Percentiles rank a stretch among this genome's conserved stretches.
These are phyloP conservation scores for Aselliscus stoliczkanus DNA, from an alignment of 2,797 vertebrate genomes.

Conservation along the genomic window DNA sequence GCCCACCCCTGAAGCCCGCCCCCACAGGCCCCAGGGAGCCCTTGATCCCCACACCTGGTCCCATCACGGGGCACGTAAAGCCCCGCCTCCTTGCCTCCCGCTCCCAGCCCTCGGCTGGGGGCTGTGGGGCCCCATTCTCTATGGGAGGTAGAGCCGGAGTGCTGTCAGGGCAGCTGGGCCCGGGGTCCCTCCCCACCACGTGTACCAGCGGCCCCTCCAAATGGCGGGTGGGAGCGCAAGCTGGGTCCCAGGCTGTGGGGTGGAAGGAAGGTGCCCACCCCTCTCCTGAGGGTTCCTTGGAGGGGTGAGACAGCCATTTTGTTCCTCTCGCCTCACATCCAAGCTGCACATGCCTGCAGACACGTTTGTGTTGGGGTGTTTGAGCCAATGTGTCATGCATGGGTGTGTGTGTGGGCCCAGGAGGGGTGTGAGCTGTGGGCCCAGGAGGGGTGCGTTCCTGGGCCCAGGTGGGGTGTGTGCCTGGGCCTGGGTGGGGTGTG, in stretches of 20 bases:
- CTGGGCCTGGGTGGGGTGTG: not conserved
- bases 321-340: accelerated
- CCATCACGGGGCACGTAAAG: conserved; percentile 16
- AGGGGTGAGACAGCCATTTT: not conserved
- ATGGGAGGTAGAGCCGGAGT: not conserved
- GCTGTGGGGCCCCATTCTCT: not conserved
- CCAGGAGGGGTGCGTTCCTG: not conserved
- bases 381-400: accelerated
- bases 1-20: not conserved
- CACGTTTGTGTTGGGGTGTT: accelerated
- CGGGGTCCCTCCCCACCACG: accelerated
- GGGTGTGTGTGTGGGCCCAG: accelerated
- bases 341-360: accelerated
- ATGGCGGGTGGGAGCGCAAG: not conserved
- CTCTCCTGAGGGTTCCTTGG: too few species aligned
- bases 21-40: not conserved
- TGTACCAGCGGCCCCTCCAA: not conserved
- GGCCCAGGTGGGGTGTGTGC: not conserved
- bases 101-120: not conserved
- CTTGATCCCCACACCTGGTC: conserved; percentile 51
- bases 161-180: not conserved
- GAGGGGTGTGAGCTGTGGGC: too few species aligned
- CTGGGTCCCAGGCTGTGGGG: not conserved
- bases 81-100: not conserved
- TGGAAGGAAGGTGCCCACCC: not conserved